Conservation (phyloP, 2,797 vertebrate genomes). For the Schizothorax lantsangensis region DNA sequence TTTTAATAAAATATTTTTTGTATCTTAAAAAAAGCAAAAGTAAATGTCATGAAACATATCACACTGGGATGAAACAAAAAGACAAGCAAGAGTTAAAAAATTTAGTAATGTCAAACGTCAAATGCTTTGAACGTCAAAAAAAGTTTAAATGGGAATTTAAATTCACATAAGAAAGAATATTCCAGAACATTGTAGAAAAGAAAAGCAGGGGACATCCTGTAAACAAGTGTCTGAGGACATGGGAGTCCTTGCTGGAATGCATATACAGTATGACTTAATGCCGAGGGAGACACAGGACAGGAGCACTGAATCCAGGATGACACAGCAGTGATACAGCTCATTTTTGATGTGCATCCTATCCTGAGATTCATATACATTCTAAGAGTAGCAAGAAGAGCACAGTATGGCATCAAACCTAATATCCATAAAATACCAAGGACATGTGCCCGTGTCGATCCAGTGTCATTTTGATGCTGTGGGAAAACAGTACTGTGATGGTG, state of each 20-base stretch:
- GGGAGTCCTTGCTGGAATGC: not conserved
- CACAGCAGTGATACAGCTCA: not conserved
- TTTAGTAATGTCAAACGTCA: not conserved
- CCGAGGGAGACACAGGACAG: not conserved
- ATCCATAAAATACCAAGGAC: conserved; percentile 8
- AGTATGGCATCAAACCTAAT: not conserved
- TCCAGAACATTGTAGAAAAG: not conserved
- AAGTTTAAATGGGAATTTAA: not conserved
- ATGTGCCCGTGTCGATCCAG: not conserved
- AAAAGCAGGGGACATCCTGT: not conserved
- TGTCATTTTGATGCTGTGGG: conserved; percentile 4
- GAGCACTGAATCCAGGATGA: not conserved
- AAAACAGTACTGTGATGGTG: conserved; percentile 56
- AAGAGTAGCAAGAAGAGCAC: not conserved
- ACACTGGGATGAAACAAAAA: not conserved
- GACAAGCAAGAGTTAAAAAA: not conserved
- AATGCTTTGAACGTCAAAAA: not conserved
- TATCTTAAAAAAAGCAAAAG: not conserved
- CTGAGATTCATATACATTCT: not conserved
- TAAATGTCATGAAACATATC: not conserved
- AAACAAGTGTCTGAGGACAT: not conserved
- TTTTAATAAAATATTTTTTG: too few species aligned
- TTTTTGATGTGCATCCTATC: not conserved
- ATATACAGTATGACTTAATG: not conserved
- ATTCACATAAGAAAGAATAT: not conserved